A percentile compares a stretch with the other conserved stretches of the same genome.
These are phyloP conservation scores for Pseudomyrmex sp. DNA, from an alignment of 1,140 invertebrate genomes.

Conservation along the genomic window DNA sequence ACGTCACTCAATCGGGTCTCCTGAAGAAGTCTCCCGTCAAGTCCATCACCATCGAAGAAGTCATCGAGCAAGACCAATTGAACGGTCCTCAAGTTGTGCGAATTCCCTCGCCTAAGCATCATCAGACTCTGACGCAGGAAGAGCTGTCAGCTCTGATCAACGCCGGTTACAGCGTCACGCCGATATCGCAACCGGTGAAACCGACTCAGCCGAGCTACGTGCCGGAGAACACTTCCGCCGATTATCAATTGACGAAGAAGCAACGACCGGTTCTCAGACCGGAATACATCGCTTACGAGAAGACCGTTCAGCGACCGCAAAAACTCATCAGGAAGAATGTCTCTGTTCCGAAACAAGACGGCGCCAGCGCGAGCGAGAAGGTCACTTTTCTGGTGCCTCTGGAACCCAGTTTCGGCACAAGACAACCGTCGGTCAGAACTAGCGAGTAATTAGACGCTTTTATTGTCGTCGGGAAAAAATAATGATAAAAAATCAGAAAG, in stretches of 20 bases:
- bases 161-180: constrained; percentile 82
- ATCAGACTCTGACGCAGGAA: constrained; percentile 78
- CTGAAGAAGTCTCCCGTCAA: constrained; percentile 81
- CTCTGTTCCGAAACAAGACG: constrained; percentile 78
- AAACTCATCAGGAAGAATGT: constrained; percentile 78
- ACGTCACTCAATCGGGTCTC: constrained; percentile 80
- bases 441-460: constrained; percentile 49
- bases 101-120: constrained; percentile 74
- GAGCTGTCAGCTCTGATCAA: constrained; percentile 81
- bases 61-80: constrained; percentile 77
- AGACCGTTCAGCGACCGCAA: constrained; percentile 73
- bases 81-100: constrained; percentile 73
- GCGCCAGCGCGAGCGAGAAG: constrained; percentile 78
- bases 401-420: constrained; percentile 78
- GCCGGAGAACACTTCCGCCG: constrained; percentile 72
- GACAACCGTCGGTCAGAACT: constrained; percentile 70
- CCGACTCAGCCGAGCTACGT: constrained; percentile 71
- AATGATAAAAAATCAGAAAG: constrained; percentile 8
- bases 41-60: constrained; percentile 80
- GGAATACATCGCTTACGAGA: constrained; percentile 79
- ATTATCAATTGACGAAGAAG: constrained; percentile 79
- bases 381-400: constrained; percentile 82
- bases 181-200: constrained; percentile 76
- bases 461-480: not conserved
- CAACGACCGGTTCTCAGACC: constrained; percentile 77